Percentiles rank a stretch among this genome's conserved stretches.
These are phyloP conservation scores for Drosophila trapezifrons DNA, from an alignment of 1,140 invertebrate genomes.

Conservation along the genomic window DNA sequence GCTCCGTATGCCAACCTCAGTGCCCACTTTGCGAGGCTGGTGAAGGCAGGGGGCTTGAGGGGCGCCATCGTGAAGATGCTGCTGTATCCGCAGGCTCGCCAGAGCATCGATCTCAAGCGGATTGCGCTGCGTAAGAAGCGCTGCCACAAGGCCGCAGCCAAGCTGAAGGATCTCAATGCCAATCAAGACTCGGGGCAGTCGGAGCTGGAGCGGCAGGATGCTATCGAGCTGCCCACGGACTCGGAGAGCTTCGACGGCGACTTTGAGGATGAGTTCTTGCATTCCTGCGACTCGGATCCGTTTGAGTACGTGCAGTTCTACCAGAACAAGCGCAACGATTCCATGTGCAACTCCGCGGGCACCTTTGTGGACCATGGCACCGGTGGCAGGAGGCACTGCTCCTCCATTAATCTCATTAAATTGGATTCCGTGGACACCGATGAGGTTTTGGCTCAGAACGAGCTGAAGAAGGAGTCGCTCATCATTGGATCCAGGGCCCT, in stretches of 20 bases:
- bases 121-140: slow-evolving; percentile 85
- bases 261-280: slow-evolving; percentile 50
- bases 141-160: slow-evolving; percentile 85
- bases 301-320: slow-evolving; percentile 88
- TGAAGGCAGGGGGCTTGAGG: slow-evolving; percentile 89
- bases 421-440: slow-evolving; percentile 60
- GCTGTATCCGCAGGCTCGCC: slow-evolving; percentile 87
- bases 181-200: slow-evolving; percentile 53
- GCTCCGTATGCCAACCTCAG: slow-evolving; percentile 90
- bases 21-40: slow-evolving; percentile 89
- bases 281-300: slow-evolving; percentile 86
- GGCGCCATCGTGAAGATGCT: slow-evolving; percentile 89
- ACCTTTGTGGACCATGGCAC: slow-evolving; percentile 85
- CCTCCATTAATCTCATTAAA: slow-evolving; percentile 78
- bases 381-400: slow-evolving; percentile 48
- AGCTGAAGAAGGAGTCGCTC: slow-evolving; percentile 76
- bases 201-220: slow-evolving; percentile 86
- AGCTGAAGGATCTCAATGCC: slow-evolving; percentile 60
- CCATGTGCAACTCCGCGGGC: slow-evolving; percentile 75
- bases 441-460: slow-evolving; percentile 47
- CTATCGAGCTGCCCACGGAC: slow-evolving; percentile 84
- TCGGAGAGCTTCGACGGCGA: slow-evolving; percentile 75
- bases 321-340: slow-evolving; percentile 83
- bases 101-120: slow-evolving; percentile 84
- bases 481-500: slow-evolving; percentile 75